Evolutionary conservation across 2,797 vertebrate species (phyloP), one percentile per base, ranked within the genome.

Genomic region (Rhodeus uyekii): DNA sequence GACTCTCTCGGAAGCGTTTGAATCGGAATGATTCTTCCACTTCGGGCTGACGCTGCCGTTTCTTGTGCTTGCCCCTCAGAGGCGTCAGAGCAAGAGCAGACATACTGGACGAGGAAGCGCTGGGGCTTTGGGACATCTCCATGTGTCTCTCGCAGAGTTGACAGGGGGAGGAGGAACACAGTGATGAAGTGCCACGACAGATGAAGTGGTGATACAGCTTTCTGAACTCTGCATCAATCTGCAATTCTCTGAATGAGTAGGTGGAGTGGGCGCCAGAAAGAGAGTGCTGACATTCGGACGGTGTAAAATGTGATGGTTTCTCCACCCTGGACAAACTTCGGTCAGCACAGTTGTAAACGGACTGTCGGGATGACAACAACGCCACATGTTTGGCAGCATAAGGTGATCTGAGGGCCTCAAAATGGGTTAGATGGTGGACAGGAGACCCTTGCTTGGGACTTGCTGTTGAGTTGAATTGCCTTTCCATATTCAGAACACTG

Each of bases 161-260:
- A 77, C 93, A 93, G n/a, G 83, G 88, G 14, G 46, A 81, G 13
- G 50, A 7, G 1, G 75, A 46, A 0, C 85, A 83, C 12, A 5
- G 24, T 0, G 88, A 60, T 0, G 89, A 87, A 27, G 89, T 89
- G 60, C 67, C 88, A 78, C 86, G 89, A 61, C 94, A 95, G 72
- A 94, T 87, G 19, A 92, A 90, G 86, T 88, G 91, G 87, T 94
- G 94, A 87, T 94, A 95, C 14, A 93, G 82, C 75, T 87, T 92
- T 9, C 69, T 18, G 50, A 94, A 92, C 55, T 93, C 89, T 0
- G 88, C 81, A 2, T 95, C 93, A 0, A 94, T 76, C 60, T 86
- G 53, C n/a, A 87, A 76, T 0, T 3, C 1, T 39, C 1, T 27
- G 1, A n/a, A 38, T 3, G 38, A 81, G 42, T 42, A 38, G 1